Conservation (phyloP, 2,113 vertebrate species). For the Megalops atlanticus region DNA sequence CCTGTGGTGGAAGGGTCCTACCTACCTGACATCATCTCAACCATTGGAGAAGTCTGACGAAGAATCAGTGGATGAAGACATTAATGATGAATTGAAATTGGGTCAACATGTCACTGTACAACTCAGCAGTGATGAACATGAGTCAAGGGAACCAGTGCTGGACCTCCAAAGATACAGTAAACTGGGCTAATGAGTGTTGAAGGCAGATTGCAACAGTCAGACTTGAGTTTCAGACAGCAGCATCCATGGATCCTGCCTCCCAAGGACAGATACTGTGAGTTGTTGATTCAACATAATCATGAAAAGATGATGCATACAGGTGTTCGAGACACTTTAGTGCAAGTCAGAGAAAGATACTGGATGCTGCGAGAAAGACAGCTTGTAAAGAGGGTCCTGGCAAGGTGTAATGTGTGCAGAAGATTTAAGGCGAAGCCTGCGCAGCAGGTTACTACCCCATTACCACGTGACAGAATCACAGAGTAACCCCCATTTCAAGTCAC, state of each 20-base stretch:
- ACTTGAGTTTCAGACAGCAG: conserved; percentile 31
- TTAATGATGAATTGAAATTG: conserved; percentile 27
- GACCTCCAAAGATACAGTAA: conserved; percentile 23
- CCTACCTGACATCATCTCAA: conserved; percentile 8
- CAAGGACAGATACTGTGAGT: conserved; percentile 27
- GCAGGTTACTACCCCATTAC: conserved; percentile 23
- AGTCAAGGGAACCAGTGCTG: conserved; percentile 2
- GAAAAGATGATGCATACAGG: conserved; percentile 32
- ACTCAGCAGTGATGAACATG: too few species aligned
- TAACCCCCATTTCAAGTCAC: conserved; percentile 25
- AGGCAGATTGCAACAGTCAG: conserved; percentile 34
- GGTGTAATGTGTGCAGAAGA: conserved; percentile 18
- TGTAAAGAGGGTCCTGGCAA: conserved; percentile 19
- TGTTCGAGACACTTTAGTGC: conserved; percentile 28
- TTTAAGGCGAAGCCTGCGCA: conserved; percentile 28
- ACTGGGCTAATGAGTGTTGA: conserved; percentile 38
- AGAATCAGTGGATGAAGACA: too few species aligned
- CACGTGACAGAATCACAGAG: conserved; percentile 28
- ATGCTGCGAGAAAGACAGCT: conserved; percentile 22
- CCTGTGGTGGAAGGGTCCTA: conserved; percentile 7
- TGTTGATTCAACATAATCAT: conserved; percentile 31
- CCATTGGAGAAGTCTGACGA: too few species aligned
- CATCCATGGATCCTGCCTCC: conserved; percentile 31
- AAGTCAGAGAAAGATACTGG: conserved; percentile 26
- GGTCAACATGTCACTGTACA: conserved; percentile 16